Conservation (phyloP, 2,888 invertebrate species). For the Trisateles emortualis region DNA sequence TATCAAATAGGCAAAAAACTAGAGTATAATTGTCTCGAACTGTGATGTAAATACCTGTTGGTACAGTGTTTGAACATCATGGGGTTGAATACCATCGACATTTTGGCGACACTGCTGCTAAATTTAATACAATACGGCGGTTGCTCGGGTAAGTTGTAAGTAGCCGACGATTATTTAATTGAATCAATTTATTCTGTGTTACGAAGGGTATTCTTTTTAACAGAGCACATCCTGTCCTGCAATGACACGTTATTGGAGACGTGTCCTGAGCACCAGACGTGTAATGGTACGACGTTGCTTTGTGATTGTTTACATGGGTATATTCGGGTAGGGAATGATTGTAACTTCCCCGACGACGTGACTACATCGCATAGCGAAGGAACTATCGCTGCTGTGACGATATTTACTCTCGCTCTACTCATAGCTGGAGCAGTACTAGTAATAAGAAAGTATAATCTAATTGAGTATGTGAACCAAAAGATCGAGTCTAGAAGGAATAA, state of each 20-base stretch:
- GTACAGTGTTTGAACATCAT: slow-evolving; percentile 53
- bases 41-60: slow-evolving; percentile 71
- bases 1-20: slow-evolving; percentile 57
- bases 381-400: slow-evolving; percentile 68
- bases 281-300: slow-evolving; percentile 57
- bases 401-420: slow-evolving; percentile 76
- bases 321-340: slow-evolving; percentile 60
- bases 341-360: slow-evolving; percentile 50
- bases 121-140: slow-evolving; percentile 70
- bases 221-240: slow-evolving; percentile 83
- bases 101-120: slow-evolving; percentile 67
- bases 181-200: slow-evolving; percentile 80
- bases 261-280: slow-evolving; percentile 69
- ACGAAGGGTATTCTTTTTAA: slow-evolving; percentile 81
- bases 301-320: slow-evolving; percentile 70
- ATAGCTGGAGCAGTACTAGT: slow-evolving; percentile 73
- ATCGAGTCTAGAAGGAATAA: slow-evolving; percentile 73
- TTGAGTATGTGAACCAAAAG: slow-evolving; percentile 74
- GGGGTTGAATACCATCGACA: slow-evolving; percentile 65
- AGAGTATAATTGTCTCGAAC: slow-evolving; percentile 36
- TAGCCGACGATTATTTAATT: slow-evolving; percentile 82
- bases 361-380: slow-evolving; percentile 54
- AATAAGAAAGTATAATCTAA: slow-evolving; percentile 78
- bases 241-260: slow-evolving; percentile 61
- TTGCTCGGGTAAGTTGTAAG: slow-evolving; percentile 74